Percentiles rank a stretch among this genome's conserved stretches.
These are phyloP conservation scores for Cotesia chilonis DNA, from an alignment of 1,140 invertebrate species.

Conservation along the genomic window DNA sequence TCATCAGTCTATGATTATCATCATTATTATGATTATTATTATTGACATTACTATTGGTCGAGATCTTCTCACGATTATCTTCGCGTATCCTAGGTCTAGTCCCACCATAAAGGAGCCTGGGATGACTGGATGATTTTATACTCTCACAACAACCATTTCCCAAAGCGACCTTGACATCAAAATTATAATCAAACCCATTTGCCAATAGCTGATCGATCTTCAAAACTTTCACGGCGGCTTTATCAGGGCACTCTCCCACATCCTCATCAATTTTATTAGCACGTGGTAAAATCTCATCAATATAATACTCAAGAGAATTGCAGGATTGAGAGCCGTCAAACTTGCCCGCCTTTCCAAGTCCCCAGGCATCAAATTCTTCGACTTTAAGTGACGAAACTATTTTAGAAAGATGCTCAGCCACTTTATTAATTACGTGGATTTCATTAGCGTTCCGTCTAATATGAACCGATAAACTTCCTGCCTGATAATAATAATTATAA, in stretches of 20 bases:
- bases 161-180: no score
- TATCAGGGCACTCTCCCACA: not conserved
- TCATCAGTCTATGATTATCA: no score
- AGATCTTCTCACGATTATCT: constrained; percentile 27
- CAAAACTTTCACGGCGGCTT: constrained; percentile 17
- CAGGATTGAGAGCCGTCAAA: not conserved
- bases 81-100: no score
- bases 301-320: constrained; percentile 47
- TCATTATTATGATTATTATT: no score
- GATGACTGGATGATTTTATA: no score
- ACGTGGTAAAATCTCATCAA: constrained; percentile 46
- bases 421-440: constrained; percentile 71
- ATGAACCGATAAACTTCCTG: constrained; percentile 71
- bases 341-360: not conserved
- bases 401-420: constrained; percentile 69
- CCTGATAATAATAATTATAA: constrained; percentile 55
- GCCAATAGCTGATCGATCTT: constrained; percentile 12
- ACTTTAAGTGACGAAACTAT: constrained; percentile 70
- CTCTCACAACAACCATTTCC: no score
- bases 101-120: no score
- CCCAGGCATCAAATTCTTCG: constrained; percentile 64
- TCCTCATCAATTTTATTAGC: constrained; percentile 20
- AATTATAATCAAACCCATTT: no score
- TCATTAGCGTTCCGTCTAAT: constrained; percentile 74
- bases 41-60: no score